Evolutionary conservation across 1,140 invertebrate genomes (phyloP), one percentile per base, ranked within the genome.

Genomic region (Lordiphosa clarofinis): DNA sequence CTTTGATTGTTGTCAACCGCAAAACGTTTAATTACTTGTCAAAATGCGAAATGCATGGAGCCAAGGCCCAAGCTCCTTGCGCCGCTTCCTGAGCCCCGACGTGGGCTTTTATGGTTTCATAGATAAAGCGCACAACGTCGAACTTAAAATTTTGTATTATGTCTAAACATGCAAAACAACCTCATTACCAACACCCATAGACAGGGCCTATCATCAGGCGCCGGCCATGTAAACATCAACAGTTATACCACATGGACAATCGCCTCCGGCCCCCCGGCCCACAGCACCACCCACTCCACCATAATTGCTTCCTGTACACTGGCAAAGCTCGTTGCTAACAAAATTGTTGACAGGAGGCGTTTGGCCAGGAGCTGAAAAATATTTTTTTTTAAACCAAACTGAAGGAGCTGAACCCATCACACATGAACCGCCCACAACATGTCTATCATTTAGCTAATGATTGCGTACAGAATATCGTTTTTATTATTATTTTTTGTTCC

Each of bases 11-110:
- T 57, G 61, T 65, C 63, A 63, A 66, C 63, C 63, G 61, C 63
- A 66, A 66, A 66, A 66, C 63, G 60, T 65, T 66, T 66, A 66
- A 66, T 66, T 65, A 66, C 63, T 64, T 66, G 63, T 66, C 63
- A 66, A 66, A 66, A 66, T 66, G 63, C 61, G 63, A 66, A 64
- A 66, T 66, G 60, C 63, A 66, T 49, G 55, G 21, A 3, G 21
- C 21, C 21, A 2, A 21, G n/a, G 21, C 4, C 21, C 21, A 4
- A 3, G 21, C 21, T 21, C 21, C 21, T 4, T n/a, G n/a, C n/a
- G n/a, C n/a, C 1, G 24, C 24, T 5, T 6, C 5, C 24, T 54
- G 47, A 62, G 52, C 44, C 43, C 52, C 44, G 56, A 44, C 37
- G 11, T 19, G 24, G 24, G 24, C 24, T 28, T 28, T 28, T 28